A percentile compares a stretch with the other conserved stretches of the same genome.
Conservation (phyloP, 2,888 invertebrate genomes). For the Eubasilissa splendida region DNA sequence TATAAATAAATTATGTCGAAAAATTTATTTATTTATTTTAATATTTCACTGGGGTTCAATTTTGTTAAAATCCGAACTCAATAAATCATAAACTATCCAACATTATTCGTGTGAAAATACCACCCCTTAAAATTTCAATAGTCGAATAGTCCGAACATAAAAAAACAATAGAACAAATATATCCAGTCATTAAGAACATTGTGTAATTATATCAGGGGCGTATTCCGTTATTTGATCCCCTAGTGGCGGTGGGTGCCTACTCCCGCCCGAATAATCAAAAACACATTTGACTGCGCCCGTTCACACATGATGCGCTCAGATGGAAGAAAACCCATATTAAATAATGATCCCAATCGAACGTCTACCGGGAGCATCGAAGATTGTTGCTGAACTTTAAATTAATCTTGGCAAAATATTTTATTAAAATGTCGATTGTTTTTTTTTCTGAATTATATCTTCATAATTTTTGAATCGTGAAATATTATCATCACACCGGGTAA, state of each 20-base stretch:
- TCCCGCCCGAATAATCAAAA: constrained; percentile 55
- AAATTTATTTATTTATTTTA: too few relatives aligned
- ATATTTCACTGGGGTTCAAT: neutral
- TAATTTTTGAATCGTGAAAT: too few relatives aligned
- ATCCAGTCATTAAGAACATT: constrained; percentile 34
- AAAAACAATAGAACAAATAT: constrained; percentile 40
- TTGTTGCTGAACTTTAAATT: too few relatives aligned
- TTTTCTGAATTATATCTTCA: too few relatives aligned
- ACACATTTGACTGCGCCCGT: constrained; percentile 46
- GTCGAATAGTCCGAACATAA: constrained; percentile 33
- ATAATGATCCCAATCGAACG: constrained; percentile 40
- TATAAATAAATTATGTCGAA: too few relatives aligned
- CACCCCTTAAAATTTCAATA: constrained; percentile 48
- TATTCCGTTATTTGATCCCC: constrained; percentile 22
- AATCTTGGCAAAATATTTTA: too few relatives aligned
- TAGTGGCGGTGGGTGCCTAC: neutral
- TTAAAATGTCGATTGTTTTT: too few relatives aligned
- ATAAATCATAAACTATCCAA: constrained; percentile 26
- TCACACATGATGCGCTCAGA: constrained; percentile 58
- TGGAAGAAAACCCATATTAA: constrained; percentile 53
- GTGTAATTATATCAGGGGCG: constrained; percentile 35
- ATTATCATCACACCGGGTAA: too few relatives aligned
- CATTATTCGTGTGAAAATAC: constrained; percentile 47
- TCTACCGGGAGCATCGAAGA: constrained; percentile 28
- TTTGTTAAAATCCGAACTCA: neutral